Conservation (phyloP, 2,888 invertebrate species). For the Acrocyrtus sp. region DNA sequence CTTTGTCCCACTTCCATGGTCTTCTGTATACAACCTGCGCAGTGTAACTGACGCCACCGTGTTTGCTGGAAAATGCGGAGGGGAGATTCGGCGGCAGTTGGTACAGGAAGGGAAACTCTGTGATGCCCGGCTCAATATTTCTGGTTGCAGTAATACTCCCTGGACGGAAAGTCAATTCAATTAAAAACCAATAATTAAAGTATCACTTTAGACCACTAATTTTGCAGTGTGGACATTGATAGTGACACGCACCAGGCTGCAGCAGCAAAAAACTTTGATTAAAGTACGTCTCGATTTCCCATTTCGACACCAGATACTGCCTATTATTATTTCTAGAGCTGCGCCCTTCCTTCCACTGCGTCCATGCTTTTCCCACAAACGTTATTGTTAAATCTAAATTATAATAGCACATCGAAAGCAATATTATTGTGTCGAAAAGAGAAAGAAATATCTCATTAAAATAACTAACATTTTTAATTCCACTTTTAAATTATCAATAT, state of each 20-base stretch:
- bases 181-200: not conserved
- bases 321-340: constrained; percentile 22
- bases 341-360: constrained; percentile 52
- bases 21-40: constrained; percentile 43
- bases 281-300: constrained; percentile 50
- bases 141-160: constrained; percentile 26
- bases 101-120: constrained; percentile 45
- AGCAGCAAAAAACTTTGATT: constrained; percentile 33
- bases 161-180: not conserved
- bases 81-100: constrained; percentile 48
- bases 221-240: too few species aligned
- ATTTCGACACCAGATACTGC: constrained; percentile 47
- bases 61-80: constrained; percentile 32
- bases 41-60: constrained; percentile 41
- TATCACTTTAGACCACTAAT: too few species aligned
- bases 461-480: not conserved
- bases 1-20: constrained; percentile 47
- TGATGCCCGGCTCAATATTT: constrained; percentile 41
- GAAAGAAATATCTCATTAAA: not conserved
- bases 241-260: constrained; percentile 34
- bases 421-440: not conserved
- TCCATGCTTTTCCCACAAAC: constrained; percentile 47
- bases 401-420: not conserved
- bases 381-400: constrained; percentile 42
- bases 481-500: constrained; percentile 6